Conservation (phyloP, 2,113 vertebrate genomes). For the Eira barbara region DNA sequence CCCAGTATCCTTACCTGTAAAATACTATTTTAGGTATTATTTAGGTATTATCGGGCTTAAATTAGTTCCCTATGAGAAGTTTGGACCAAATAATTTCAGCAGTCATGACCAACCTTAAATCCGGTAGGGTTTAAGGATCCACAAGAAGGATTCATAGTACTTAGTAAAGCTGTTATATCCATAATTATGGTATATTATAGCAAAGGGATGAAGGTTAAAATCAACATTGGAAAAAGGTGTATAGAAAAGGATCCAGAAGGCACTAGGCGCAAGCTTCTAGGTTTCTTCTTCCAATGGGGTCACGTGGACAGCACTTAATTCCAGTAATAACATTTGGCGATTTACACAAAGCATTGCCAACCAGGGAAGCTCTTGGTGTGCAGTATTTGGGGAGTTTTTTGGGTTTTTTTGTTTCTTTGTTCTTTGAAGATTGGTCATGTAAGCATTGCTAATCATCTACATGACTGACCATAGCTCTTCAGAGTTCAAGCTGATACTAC, state of each 20-base stretch:
- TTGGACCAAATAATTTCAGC: background rate
- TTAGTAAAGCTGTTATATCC: background rate
- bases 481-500: background rate
- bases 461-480: background rate
- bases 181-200: background rate
- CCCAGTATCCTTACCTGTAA: background rate
- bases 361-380: background rate
- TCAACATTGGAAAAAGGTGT: background rate
- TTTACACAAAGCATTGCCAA: background rate
- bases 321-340: background rate
- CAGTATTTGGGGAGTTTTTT: background rate
- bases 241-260: background rate
- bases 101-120: background rate
- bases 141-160: background rate
- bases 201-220: background rate
- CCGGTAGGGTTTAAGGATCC: background rate
- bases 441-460: background rate
- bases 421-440: background rate
- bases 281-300: background rate
- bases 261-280: background rate
- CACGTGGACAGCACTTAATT: background rate
- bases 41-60: background rate
- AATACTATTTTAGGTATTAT: background rate
- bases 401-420: no score
- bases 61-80: background rate